phyloP scores from a whole-genome alignment of 2,113 vertebrate genomes.

The Pogonocichla stellata region DNA sequence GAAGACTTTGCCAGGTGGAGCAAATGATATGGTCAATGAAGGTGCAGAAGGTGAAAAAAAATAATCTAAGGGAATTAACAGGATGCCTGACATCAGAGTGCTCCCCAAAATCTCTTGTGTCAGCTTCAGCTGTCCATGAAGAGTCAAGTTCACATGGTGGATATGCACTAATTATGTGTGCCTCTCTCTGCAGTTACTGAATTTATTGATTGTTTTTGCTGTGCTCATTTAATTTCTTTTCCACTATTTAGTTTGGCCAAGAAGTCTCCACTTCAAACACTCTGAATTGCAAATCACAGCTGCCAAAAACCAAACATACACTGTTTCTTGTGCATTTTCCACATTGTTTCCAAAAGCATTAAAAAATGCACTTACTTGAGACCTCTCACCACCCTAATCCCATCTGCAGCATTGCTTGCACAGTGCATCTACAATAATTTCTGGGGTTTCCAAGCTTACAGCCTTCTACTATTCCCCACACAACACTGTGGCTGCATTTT shows the following conservation, averaged over 20 bases:
- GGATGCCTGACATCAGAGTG: neutral
- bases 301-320: neutral
- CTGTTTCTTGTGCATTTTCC: neutral
- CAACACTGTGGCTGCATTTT: neutral
- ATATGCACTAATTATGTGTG: neutral
- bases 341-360: neutral
- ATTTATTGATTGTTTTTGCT: conserved; percentile 14
- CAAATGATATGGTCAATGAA: conserved; percentile 29
- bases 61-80: conserved; percentile 9
- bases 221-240: neutral
- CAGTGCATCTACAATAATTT: neutral
- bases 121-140: neutral
- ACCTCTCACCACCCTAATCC: neutral
- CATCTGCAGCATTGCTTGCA: neutral
- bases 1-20: neutral
- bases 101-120: neutral
- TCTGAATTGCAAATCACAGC: neutral
- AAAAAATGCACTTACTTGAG: neutral
- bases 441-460: neutral
- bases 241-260: neutral
- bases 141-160: neutral
- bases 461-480: neutral
- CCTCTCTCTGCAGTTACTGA: neutral
- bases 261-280: neutral
- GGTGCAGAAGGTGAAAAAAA: conserved; percentile 17